Conservation (phyloP, 2,797 vertebrate genomes). For the Gymnopithys bicolor region DNA sequence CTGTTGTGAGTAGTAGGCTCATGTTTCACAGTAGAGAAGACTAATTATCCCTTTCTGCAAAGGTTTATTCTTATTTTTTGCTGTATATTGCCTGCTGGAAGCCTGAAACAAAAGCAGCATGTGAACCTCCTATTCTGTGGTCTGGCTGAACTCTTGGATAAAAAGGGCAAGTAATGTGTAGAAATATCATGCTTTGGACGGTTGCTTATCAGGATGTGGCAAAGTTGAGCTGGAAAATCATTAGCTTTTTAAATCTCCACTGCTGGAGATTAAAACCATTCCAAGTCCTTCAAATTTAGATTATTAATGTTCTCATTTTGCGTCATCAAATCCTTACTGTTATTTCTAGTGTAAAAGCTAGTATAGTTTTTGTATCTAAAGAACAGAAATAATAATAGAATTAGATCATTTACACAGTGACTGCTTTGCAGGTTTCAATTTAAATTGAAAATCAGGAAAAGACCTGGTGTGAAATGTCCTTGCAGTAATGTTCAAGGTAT, state of each 20-base stretch:
- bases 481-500: background rate
- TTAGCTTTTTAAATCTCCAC: background rate
- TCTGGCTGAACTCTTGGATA: constrained; percentile 19
- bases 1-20: background rate
- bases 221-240: background rate
- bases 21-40: background rate
- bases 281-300: background rate
- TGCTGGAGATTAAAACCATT: background rate
- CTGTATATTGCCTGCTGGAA: background rate
- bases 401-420: background rate
- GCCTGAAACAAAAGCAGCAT: constrained; percentile 20
- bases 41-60: background rate
- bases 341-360: background rate
- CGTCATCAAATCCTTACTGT: background rate
- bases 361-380: background rate
- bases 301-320: background rate
- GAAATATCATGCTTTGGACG: background rate
- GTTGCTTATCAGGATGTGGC: background rate
- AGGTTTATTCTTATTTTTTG: constrained; percentile 14
- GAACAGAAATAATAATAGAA: background rate
- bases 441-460: background rate
- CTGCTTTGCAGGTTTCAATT: background rate
- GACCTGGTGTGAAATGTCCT: background rate
- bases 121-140: constrained; percentile 1
- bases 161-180: background rate